Conservation (phyloP, 2,797 vertebrate genomes). For the Sciaenops ocellatus region DNA sequence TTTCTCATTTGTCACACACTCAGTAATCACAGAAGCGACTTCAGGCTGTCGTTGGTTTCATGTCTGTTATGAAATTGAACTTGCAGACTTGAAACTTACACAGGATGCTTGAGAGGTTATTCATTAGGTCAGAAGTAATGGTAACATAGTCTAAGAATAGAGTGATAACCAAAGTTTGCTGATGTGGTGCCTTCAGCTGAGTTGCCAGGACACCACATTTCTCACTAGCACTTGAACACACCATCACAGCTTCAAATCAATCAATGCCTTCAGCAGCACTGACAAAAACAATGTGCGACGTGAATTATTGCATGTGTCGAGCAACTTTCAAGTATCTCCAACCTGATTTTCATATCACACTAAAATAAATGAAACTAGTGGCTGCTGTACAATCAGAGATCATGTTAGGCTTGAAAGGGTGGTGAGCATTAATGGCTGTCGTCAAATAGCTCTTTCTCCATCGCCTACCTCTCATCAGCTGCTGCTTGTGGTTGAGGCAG, state of each 20-base stretch:
- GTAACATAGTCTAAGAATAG: not conserved
- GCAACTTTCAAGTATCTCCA: too few species aligned
- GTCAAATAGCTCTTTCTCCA: not conserved
- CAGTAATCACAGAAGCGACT: not conserved
- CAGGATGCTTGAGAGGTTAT: constrained; percentile 26
- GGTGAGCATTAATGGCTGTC: not conserved
- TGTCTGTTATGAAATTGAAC: constrained; percentile 1
- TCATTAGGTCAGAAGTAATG: not conserved
- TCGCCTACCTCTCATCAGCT: constrained; percentile 95
- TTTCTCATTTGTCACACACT: constrained; percentile 10
- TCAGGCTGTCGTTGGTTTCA: constrained; percentile 22
- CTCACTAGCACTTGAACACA: not conserved
- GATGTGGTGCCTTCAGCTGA: constrained; percentile 17
- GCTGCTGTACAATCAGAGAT: not conserved
- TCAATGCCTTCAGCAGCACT: not conserved
- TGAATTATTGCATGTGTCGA: too few species aligned
- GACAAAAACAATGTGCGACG: too few species aligned
- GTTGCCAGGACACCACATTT: not conserved
- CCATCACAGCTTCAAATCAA: not conserved
- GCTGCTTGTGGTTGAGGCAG: constrained; percentile 98
- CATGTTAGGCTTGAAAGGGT: not conserved
- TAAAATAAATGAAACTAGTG: not conserved
- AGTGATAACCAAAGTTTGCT: not conserved
- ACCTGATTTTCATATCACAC: not conserved
- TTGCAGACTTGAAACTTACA: constrained; percentile 18